These are phyloP conservation scores for Cyclophora punctaria DNA, from an alignment of 2,888 invertebrate genomes.

Conservation along the genomic window DNA sequence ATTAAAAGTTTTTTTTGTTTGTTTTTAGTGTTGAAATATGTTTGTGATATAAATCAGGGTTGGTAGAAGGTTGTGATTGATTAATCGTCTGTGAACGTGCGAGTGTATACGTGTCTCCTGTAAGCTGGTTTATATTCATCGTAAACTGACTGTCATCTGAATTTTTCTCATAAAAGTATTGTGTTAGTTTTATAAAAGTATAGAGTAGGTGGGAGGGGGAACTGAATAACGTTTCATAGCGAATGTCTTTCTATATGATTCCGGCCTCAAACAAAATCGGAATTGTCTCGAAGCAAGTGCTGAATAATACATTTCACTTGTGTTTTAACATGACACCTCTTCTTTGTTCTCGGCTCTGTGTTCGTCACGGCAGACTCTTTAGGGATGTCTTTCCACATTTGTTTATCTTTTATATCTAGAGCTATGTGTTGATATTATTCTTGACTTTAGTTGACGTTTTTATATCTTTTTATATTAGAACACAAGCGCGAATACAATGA, in stretches of 20 bases:
- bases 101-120: too few relatives aligned
- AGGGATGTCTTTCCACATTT: slow-evolving; percentile 6
- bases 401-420: background rate
- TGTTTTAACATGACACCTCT: slow-evolving; percentile 55
- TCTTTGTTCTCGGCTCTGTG: slow-evolving; percentile 41
- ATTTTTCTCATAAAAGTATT: background rate
- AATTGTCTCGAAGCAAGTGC: slow-evolving; percentile 40
- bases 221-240: slow-evolving; percentile 20
- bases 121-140: too few relatives aligned
- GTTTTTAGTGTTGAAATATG: slow-evolving; percentile 3
- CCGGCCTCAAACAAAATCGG: slow-evolving; percentile 40
- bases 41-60: too few relatives aligned
- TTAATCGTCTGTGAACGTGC: too few relatives aligned
- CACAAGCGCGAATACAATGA: too few relatives aligned
- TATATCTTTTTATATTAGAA: background rate
- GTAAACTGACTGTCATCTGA: too few relatives aligned
- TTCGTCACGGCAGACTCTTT: slow-evolving; percentile 25
- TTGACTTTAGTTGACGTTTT: background rate
- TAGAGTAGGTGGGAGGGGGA: background rate
- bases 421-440: too few relatives aligned
- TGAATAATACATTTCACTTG: slow-evolving; percentile 59
- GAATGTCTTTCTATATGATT: slow-evolving; percentile 28
- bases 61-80: too few relatives aligned
- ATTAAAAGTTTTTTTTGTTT: slow-evolving; percentile 14
- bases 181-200: slow-evolving; percentile 3